Conservation (phyloP, 2,113 vertebrate species). For the Anthoscopus minutus region DNA sequence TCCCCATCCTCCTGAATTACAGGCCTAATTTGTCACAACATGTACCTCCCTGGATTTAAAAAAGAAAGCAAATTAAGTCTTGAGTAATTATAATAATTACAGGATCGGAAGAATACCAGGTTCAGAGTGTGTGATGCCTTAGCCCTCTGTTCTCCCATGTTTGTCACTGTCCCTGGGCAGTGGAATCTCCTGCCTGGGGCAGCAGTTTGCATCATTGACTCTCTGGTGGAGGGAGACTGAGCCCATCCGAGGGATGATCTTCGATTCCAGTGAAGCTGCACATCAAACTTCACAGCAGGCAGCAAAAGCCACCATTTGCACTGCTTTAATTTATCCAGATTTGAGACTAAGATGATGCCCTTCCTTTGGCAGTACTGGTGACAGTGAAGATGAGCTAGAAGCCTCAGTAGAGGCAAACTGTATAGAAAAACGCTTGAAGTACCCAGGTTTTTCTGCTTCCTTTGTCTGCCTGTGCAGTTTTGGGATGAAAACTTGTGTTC, state of each 20-base stretch:
- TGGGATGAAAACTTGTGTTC: neutral
- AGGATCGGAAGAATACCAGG: neutral
- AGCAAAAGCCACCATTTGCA: neutral
- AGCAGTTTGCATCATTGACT: neutral
- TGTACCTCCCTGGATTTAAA: neutral
- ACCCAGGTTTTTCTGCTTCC: neutral
- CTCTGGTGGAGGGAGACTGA: neutral
- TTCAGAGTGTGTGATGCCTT: neutral
- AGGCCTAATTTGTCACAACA: neutral
- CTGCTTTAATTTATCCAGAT: neutral
- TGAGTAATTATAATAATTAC: slow-evolving; percentile 5
- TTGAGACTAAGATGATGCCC: neutral
- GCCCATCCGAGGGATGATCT: neutral
- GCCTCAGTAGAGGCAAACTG: neutral
- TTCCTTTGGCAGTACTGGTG: neutral
- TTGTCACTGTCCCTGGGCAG: neutral
- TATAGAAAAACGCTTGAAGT: neutral
- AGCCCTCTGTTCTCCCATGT: neutral
- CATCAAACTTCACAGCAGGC: neutral
- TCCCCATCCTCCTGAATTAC: neutral
- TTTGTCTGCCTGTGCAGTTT: neutral
- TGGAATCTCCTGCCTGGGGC: neutral
- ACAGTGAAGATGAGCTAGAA: neutral
- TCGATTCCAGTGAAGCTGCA: neutral
- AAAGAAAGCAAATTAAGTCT: slow-evolving; percentile 1